phyloP scores from a whole-genome alignment of 2,888 invertebrate species.

The Himalopsyche japonica region DNA sequence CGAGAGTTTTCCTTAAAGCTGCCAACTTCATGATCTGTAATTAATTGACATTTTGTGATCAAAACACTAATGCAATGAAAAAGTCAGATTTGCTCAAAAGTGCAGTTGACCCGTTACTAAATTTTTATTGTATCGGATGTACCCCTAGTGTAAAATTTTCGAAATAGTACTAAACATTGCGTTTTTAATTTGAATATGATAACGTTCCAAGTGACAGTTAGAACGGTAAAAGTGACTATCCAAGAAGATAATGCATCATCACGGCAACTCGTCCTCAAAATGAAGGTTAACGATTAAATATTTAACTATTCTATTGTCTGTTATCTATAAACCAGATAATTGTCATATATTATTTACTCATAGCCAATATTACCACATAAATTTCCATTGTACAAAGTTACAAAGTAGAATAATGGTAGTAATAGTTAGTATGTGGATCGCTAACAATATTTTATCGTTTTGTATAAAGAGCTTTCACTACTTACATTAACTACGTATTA shows the following conservation, averaged over 20 bases:
- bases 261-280: constrained; percentile 16
- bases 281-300: constrained; percentile 37
- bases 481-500: constrained; percentile 23
- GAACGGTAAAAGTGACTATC: too few relatives aligned
- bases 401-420: neutral
- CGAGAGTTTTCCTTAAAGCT: too few relatives aligned
- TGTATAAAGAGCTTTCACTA: constrained; percentile 9
- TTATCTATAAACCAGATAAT: constrained; percentile 34
- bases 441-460: neutral
- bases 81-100: too few relatives aligned
- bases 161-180: too few relatives aligned
- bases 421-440: neutral
- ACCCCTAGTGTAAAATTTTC: too few relatives aligned
- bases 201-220: too few relatives aligned
- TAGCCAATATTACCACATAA: constrained; percentile 31
- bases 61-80: too few relatives aligned
- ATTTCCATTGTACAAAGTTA: constrained; percentile 26
- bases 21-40: too few relatives aligned
- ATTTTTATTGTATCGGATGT: too few relatives aligned
- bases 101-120: too few relatives aligned
- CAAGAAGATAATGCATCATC: neutral
- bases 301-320: constrained; percentile 40
- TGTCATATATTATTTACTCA: constrained; percentile 18
- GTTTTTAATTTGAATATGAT: too few relatives aligned
- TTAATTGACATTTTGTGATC: too few relatives aligned